Base-by-base conservation (phyloP, 2,113 vertebrate species). In the Platysternon megacephalum region DNA sequence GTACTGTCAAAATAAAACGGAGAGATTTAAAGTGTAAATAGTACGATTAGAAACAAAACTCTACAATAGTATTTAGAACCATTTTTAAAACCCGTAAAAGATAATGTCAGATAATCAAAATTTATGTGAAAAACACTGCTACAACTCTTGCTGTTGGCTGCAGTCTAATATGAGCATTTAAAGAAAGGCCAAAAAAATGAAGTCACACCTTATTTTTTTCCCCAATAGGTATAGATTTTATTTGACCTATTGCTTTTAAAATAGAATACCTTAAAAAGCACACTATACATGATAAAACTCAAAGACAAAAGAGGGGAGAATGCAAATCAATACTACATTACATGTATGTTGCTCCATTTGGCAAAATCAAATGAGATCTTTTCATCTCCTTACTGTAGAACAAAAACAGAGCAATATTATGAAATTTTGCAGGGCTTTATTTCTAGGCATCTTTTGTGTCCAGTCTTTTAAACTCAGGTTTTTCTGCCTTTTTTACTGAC, bases 401-500 rank as follows among this genome's bases (percentile, higher is more conserved):
- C 98, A 98, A 98, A 98, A 98, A 98, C 98, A 98, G 95, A 98
- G 97, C 97, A 98, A 99, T 98, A 98, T 98, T 98, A 98, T 98
- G 98, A 99, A 98, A 98, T 98, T 97, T 95, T 97, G 87, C 98
- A 96, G 98, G 98, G 98, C 98, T 99, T 99, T 98, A 98, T 98
- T 98, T 98, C 96, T 97, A 96, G 52, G 97, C 97, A 86, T 98
- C 98, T 98, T 98, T 98, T 98, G 96, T 98, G 98, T 98, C 98
- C 98, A 98, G 98, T 98, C 98, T 98, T 98, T 98, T 98, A 98
- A 98, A 98, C 98, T 97, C 98, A 98, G 98, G 97, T 97, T 98
- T 98, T 98, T 97, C 98, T 98, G 96, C 97, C 97, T 97, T 98
- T 98, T 98, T 98, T 98, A 98, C 99, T 99, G 99, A 99, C 99